Evolutionary conservation across 1,140 invertebrate genomes (phyloP).

Genomic region (Camponotus pennsylvanicus): DNA sequence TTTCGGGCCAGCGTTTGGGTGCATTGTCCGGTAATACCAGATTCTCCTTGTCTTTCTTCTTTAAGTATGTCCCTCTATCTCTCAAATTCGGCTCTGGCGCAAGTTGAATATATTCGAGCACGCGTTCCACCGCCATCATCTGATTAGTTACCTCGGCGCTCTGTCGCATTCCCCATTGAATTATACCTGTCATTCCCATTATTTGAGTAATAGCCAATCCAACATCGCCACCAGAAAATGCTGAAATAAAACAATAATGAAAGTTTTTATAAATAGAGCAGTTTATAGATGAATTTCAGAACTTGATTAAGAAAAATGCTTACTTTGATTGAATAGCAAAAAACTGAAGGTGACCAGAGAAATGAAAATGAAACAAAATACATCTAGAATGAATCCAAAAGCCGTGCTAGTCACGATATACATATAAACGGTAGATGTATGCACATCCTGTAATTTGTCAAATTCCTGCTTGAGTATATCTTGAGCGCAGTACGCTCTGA

Average conservation of each 20-base stretch:
- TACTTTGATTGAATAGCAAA: conserved; percentile 83
- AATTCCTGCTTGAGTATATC: conserved; percentile 93
- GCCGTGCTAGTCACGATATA: conserved; percentile 89
- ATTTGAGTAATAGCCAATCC: conserved; percentile 88
- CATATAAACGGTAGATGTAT: conserved; percentile 90
- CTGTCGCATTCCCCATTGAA: conserved; percentile 92
- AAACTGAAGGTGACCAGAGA: conserved; percentile 89
- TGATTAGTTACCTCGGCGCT: conserved; percentile 93
- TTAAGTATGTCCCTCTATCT: conserved; percentile 80
- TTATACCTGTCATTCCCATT: conserved; percentile 87
- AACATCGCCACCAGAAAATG: conserved; percentile 87
- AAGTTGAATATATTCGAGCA: conserved; percentile 91
- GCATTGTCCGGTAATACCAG: conserved; percentile 70
- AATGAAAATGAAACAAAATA: conserved; percentile 91
- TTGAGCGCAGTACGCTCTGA: conserved; percentile 94
- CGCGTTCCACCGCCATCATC: conserved; percentile 93
- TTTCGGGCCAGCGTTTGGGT: conserved; percentile 90
- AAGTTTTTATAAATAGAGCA: no score
- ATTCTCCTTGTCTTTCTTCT: conserved; percentile 81
- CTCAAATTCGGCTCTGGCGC: conserved; percentile 87
- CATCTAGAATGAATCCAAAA: conserved; percentile 90
- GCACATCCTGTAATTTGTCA: conserved; percentile 89
- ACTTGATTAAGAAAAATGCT: neutral
- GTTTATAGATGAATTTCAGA: neutral
- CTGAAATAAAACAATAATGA: conserved; percentile 79